Percentiles rank a stretch among this genome's conserved stretches.
phyloP scores from a whole-genome alignment of 2,888 invertebrate species.

The Drosophila buzzatii region DNA sequence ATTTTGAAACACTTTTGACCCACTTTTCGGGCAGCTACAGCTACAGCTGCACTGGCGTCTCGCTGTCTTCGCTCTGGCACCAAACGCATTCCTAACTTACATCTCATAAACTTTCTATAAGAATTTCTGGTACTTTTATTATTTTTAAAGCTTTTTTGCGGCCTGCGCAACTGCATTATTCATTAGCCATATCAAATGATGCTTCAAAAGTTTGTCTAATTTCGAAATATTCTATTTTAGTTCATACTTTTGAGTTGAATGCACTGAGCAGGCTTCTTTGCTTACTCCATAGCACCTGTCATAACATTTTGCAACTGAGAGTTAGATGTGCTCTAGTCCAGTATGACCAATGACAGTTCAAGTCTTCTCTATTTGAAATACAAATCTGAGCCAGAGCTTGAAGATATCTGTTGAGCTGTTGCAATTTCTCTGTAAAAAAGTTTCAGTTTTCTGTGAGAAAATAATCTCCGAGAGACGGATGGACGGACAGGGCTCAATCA shows the following conservation, averaged over 20 bases:
- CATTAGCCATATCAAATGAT: background rate
- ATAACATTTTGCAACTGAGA: background rate
- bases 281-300: background rate
- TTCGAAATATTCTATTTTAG: background rate
- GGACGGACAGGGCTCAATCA: too few species aligned
- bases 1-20: slow-evolving; percentile 9
- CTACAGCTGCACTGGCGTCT: background rate
- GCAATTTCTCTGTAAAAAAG: too few species aligned
- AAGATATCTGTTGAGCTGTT: too few species aligned
- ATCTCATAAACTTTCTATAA: background rate
- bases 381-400: too few species aligned
- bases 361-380: background rate
- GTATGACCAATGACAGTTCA: too few species aligned
- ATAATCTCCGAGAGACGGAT: too few species aligned
- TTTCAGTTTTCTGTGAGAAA: too few species aligned
- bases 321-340: background rate
- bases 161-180: background rate
- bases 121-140: background rate
- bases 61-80: background rate
- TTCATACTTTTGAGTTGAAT: background rate
- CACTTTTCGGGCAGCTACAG: background rate
- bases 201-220: background rate
- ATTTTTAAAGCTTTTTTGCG: background rate
- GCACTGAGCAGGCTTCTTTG: background rate
- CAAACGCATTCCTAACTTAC: background rate